Percentiles rank a stretch among this genome's conserved stretches.
Evolutionary conservation across 2,888 invertebrate genomes (phyloP).

Genomic region (Cheilosia soror): DNA sequence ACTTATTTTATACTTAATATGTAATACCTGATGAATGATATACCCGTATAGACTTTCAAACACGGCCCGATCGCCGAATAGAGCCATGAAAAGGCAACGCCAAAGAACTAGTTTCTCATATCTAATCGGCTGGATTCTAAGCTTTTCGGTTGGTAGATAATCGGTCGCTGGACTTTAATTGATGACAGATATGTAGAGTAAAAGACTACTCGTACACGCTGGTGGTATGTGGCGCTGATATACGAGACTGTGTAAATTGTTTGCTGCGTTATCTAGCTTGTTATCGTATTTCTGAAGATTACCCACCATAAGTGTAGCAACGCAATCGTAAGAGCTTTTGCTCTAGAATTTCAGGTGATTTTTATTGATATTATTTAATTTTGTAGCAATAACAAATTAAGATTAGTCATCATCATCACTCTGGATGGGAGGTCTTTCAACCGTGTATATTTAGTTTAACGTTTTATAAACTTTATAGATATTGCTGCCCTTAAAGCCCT

Average conservation of each 20-base stretch:
- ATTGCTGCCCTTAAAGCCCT: too few relatives aligned
- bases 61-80: neutral
- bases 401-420: neutral
- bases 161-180: conserved; percentile 39
- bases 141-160: conserved; percentile 36
- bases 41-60: conserved; percentile 22
- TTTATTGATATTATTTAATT: too few relatives aligned
- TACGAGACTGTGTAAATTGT: neutral
- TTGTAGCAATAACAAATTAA: too few relatives aligned
- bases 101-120: conserved; percentile 50
- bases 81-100: neutral
- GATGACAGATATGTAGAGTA: conserved; percentile 34
- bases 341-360: neutral
- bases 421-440: too few relatives aligned
- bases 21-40: conserved; percentile 21
- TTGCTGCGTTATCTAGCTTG: conserved; percentile 3
- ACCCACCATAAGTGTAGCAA: conserved; percentile 9
- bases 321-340: conserved; percentile 13
- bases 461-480: too few relatives aligned
- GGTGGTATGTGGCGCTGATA: conserved; percentile 18
- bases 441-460: too few relatives aligned
- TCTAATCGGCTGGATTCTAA: conserved; percentile 47
- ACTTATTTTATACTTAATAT: conserved; percentile 41
- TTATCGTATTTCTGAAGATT: conserved; percentile 11
- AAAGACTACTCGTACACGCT: neutral